Evolutionary conservation across 2,797 vertebrate species (phyloP).

Genomic region (Hydrophis major): DNA sequence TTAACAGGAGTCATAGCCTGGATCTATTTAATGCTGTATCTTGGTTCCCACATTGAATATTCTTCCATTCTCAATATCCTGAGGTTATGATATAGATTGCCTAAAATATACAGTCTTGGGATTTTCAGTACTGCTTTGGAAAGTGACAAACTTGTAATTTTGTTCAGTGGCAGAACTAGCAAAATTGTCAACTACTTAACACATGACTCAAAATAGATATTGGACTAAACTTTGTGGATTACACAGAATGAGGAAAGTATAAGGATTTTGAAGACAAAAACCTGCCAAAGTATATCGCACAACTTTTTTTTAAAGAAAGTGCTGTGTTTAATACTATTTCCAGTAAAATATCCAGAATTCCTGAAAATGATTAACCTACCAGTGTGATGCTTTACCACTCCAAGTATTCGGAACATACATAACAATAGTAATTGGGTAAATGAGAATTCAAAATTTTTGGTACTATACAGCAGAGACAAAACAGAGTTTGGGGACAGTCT

Average conservation of each 20-base stretch:
- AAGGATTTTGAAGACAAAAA: neutral
- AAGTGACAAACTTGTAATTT: neutral
- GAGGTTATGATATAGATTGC: neutral
- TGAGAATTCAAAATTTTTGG: neutral
- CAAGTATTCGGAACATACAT: neutral
- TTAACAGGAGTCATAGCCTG: neutral
- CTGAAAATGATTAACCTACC: neutral
- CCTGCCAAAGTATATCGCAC: neutral
- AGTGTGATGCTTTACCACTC: neutral
- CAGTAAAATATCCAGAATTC: neutral
- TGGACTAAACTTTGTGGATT: neutral
- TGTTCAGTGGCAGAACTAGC: neutral
- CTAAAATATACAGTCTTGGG: neutral
- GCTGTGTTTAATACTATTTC: neutral
- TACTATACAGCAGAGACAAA: neutral
- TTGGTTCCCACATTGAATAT: neutral
- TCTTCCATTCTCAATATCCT: neutral
- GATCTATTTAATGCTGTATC: neutral
- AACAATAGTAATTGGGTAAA: neutral
- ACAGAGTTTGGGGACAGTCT: neutral
- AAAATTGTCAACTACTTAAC: neutral
- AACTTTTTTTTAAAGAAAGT: neutral
- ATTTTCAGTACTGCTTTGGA: neutral
- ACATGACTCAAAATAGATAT: neutral
- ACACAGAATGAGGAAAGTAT: neutral